Evolutionary conservation across 2,113 vertebrate genomes (phyloP).

Genomic region (Misgurnus mizolepis): DNA sequence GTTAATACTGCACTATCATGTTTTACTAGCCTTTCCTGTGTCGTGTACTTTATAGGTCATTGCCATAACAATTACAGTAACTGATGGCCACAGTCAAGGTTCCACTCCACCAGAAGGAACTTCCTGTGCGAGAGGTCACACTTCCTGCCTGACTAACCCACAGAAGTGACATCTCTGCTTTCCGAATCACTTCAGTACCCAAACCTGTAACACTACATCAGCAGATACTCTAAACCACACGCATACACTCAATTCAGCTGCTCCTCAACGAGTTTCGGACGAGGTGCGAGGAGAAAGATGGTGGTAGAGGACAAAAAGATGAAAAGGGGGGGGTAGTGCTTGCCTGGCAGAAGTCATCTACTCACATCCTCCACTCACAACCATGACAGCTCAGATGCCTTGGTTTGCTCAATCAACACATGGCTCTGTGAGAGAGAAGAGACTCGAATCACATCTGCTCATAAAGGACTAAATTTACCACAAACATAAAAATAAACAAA

Average conservation of each 20-base stretch:
- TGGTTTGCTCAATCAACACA: constrained; percentile 41
- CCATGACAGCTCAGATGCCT: constrained; percentile 39
- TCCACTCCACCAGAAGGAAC: constrained; percentile 15
- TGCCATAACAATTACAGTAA: constrained; percentile 38
- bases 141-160: constrained; percentile 35
- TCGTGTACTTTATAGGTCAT: constrained; percentile 18
- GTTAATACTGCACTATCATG: constrained; percentile 18
- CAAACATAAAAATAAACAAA: too few relatives aligned
- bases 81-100: constrained; percentile 32
- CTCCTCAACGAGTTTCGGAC: constrained; percentile 3
- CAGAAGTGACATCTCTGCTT: constrained; percentile 27
- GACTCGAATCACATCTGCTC: constrained; percentile 11
- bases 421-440: not conserved
- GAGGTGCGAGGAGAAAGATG: constrained; percentile 29
- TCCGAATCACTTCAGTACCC: constrained; percentile 7
- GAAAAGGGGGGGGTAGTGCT: constrained; percentile 21
- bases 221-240: constrained; percentile 22
- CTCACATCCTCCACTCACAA: constrained; percentile 33
- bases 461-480: not conserved
- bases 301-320: constrained; percentile 12
- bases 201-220: constrained; percentile 12
- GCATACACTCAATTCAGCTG: constrained; percentile 26
- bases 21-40: not conserved
- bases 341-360: constrained; percentile 21
- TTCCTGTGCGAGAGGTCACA: constrained; percentile 43